A percentile compares a stretch with the other conserved stretches of the same genome.
Conservation (phyloP, 2,113 vertebrate genomes). For the Stictonetta naevosa region DNA sequence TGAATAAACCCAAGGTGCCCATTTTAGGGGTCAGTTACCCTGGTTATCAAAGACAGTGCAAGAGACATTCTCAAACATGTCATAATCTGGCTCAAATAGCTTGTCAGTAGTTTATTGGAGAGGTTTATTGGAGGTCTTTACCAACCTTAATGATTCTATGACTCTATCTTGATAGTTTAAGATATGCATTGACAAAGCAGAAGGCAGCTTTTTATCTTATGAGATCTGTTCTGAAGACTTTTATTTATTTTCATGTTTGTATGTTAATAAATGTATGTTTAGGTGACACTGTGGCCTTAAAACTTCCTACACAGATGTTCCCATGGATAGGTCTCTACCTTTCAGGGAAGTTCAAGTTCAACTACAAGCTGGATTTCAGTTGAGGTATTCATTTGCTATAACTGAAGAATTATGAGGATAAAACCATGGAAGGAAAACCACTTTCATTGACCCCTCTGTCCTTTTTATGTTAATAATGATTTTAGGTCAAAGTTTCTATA, state of each 20-base stretch:
- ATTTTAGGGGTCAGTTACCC: background rate
- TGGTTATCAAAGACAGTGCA: background rate
- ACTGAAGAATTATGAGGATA: background rate
- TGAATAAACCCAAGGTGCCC: background rate
- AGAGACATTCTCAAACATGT: background rate
- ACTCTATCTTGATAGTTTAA: background rate
- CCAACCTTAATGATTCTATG: too few species aligned
- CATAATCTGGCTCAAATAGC: background rate
- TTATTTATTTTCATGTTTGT: background rate
- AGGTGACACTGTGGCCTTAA: background rate
- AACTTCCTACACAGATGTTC: background rate
- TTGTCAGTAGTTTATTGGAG: background rate
- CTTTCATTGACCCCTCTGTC: background rate
- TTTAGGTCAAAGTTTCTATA: background rate
- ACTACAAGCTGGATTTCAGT: background rate
- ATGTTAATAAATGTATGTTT: background rate
- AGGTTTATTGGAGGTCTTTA: too few species aligned
- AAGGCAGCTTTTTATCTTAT: background rate
- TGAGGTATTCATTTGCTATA: background rate
- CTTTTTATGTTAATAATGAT: background rate
- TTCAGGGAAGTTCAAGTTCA: background rate
- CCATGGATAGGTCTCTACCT: accelerated
- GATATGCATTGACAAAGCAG: background rate
- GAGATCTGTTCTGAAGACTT: background rate
- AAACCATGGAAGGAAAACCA: background rate